Conservation (phyloP, 1,140 invertebrate genomes). For the Caenorhabditis brenneri region DNA sequence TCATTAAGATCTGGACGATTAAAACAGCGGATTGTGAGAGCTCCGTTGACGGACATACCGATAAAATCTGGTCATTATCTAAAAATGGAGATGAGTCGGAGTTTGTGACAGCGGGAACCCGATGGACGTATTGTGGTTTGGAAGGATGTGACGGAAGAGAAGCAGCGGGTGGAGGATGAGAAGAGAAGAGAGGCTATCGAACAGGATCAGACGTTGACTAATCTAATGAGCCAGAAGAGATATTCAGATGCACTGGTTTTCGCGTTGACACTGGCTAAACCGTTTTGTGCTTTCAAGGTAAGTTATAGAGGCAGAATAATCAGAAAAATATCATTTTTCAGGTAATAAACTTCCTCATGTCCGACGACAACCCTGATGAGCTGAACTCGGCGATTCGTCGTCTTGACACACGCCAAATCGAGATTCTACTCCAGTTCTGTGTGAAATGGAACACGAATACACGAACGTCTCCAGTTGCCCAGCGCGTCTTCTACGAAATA, state of each 20-base stretch:
- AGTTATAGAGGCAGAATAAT: too few relatives aligned
- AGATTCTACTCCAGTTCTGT: conserved; percentile 61
- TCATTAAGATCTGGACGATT: conserved; percentile 66
- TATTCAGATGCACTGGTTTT: conserved; percentile 64
- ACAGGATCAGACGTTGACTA: conserved; percentile 60
- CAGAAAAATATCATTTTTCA: not conserved
- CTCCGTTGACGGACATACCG: conserved; percentile 64
- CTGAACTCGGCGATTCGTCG: conserved; percentile 52
- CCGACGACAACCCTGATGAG: conserved; percentile 35
- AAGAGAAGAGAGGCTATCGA: conserved; percentile 61
- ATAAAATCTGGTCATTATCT: conserved; percentile 58
- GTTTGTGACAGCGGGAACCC: conserved; percentile 63
- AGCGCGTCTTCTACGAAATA: conserved; percentile 61
- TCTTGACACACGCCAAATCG: conserved; percentile 58
- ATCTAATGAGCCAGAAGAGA: conserved; percentile 64
- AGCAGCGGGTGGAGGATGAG: conserved; percentile 51
- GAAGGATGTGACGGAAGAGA: conserved; percentile 66
- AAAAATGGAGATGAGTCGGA: conserved; percentile 38
- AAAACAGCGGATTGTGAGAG: conserved; percentile 63
- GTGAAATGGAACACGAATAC: conserved; percentile 70
- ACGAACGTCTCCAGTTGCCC: conserved; percentile 57
- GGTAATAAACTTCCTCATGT: conserved; percentile 39
- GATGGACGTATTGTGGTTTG: conserved; percentile 66
- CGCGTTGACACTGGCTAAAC: conserved; percentile 62
- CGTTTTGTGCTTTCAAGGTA: conserved; percentile 56